phyloP scores from a whole-genome alignment of 2,797 vertebrate genomes.

The Enteromius thamalakanensis region DNA sequence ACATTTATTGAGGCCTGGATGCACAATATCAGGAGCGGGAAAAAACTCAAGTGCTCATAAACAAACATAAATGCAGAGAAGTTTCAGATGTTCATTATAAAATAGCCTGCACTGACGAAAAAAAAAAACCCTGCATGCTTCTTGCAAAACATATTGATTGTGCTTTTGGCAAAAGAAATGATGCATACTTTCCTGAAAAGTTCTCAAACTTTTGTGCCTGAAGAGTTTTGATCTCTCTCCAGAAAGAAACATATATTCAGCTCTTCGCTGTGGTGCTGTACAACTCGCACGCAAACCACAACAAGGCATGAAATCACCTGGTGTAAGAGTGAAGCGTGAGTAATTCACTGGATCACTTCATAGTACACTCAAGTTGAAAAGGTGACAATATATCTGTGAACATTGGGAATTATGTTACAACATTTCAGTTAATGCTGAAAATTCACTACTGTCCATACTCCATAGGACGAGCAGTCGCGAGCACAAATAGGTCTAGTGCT shows the following conservation, averaged over 20 bases:
- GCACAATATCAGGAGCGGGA: background rate
- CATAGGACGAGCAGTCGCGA: background rate
- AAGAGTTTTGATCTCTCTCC: background rate
- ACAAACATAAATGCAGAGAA: background rate
- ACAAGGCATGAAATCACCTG: conserved; percentile 13
- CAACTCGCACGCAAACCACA: background rate
- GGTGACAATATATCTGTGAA: background rate
- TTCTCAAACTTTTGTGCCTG: background rate
- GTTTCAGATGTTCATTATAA: conserved; percentile 8
- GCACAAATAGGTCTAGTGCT: background rate
- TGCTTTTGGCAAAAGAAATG: conserved; percentile 24
- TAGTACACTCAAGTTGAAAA: background rate
- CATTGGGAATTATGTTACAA: background rate
- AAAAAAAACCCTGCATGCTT: background rate
- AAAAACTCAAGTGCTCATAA: background rate
- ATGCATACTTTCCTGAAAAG: conserved; percentile 17
- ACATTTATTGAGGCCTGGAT: background rate
- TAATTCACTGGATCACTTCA: conserved; percentile 2
- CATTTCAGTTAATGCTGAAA: background rate
- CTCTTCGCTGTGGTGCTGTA: background rate
- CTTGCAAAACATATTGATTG: conserved; percentile 30
- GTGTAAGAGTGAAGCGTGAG: background rate
- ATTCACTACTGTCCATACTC: background rate
- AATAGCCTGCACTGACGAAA: background rate
- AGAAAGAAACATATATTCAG: background rate